Base-by-base conservation (phyloP, 2,797 vertebrate genomes). In the Pterois miles region DNA sequence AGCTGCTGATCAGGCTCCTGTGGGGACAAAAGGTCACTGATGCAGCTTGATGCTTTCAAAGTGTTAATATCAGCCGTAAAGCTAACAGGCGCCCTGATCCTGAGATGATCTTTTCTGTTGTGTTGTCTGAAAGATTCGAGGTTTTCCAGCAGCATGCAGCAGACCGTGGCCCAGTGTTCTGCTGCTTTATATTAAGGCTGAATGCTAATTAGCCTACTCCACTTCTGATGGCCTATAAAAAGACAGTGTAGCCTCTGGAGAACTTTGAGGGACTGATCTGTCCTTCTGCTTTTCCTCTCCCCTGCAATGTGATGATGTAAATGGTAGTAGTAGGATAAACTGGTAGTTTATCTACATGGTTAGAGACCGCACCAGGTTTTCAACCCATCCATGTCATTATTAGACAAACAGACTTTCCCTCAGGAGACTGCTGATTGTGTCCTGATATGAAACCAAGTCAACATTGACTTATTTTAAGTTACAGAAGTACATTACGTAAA, bases 171-270 rank as follows among this genome's bases (percentile, higher is more conserved):
- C 2, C 4, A 58, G 27, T 68, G 46, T 64, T 57, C 9, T 69
- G 58, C 67, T 76, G 38, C 29, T 66, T 78, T 79, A 84, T 62
- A 86, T 84, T 71, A 72, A 80, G 89, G 71, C 85, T 74, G 78
- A 65, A 84, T 88, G 87, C 91, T 91, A 91, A 95, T 95, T 95
- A 95, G 81, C 94, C 94, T 95, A 94, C 94, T 95, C 89, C 80
- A 95, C 94, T 95, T 95, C 71, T 84, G 75, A 71, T 54, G 71
- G 74, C 81, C 90, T 93, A 93, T 90, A 91, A 94, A 95, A 88
- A 84, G 84, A 78, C 14, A 40, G 54, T 34, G 2, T 8, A 22
- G 63, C 71, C 86, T 86, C 80, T 75, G 70, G 76, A 86, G 88
- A 53, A 76, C 62, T 66, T 69, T 40, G 38, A 81, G 80, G 64